Evolutionary conservation across 2,888 invertebrate genomes (phyloP).

Genomic region (Epirrhoe tristata): DNA sequence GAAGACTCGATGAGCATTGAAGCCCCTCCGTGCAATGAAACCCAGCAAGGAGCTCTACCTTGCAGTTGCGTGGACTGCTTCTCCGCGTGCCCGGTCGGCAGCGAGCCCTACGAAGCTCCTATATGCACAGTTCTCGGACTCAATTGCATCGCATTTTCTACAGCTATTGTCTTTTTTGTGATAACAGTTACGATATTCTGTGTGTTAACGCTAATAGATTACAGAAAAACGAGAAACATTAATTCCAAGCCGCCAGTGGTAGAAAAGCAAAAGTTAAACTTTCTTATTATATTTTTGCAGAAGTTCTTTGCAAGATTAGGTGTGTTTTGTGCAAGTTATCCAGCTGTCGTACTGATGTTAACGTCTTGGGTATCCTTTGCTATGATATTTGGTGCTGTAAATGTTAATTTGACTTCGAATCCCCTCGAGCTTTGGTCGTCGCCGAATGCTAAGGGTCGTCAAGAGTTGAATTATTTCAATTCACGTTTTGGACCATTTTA

Average conservation of each 20-base stretch:
- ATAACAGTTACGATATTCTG: conserved; percentile 67
- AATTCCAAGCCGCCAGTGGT: conserved; percentile 34
- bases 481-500: conserved; percentile 95
- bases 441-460: conserved; percentile 90
- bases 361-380: conserved; percentile 85
- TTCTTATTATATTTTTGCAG: conserved; percentile 61
- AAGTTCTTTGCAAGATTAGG: conserved; percentile 66
- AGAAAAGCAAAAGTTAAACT: conserved; percentile 46
- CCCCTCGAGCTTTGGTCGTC: conserved; percentile 98
- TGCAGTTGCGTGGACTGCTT: conserved; percentile 93
- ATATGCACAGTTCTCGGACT: conserved; percentile 85
- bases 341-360: conserved; percentile 87
- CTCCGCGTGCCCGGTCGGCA: conserved; percentile 84
- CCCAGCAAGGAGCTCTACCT: conserved; percentile 81
- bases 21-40: conserved; percentile 86
- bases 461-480: conserved; percentile 95
- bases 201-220: conserved; percentile 55
- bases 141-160: conserved; percentile 87
- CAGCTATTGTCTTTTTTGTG: conserved; percentile 84
- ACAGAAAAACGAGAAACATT: conserved; percentile 45
- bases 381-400: conserved; percentile 88
- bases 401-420: conserved; percentile 91
- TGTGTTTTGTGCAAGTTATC: conserved; percentile 88
- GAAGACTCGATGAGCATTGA: conserved; percentile 73
- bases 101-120: conserved; percentile 70